These are phyloP conservation scores for Semnornis frantzii DNA, from an alignment of 2,113 vertebrate species.

Conservation along the genomic window DNA sequence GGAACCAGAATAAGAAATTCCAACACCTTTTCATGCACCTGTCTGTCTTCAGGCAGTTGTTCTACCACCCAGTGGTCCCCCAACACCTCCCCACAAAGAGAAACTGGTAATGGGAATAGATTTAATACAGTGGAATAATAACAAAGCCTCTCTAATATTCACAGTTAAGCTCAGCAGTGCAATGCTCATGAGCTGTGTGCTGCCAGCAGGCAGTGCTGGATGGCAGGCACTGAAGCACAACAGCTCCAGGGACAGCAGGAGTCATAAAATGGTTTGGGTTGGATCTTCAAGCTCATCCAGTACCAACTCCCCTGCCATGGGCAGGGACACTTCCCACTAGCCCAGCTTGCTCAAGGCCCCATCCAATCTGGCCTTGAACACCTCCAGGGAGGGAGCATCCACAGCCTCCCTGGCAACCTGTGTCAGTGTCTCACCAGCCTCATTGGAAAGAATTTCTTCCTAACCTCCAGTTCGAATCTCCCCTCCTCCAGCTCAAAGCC, in stretches of 20 bases:
- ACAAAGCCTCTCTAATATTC: neutral
- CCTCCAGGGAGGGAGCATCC: too few species aligned
- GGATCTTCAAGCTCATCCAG: too few species aligned
- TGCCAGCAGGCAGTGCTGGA: neutral
- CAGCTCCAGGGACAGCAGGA: neutral
- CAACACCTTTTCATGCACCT: neutral
- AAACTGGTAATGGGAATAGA: neutral
- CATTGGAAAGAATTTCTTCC: too few species aligned
- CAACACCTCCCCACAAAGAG: neutral
- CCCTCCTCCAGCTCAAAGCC: too few species aligned
- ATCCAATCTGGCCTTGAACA: too few species aligned
- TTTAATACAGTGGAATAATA: neutral
- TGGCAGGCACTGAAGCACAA: neutral
- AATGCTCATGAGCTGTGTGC: neutral
- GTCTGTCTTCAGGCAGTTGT: neutral
- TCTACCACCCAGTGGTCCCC: neutral
- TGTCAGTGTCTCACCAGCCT: too few species aligned
- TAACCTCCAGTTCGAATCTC: too few species aligned
- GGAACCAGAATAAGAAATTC: neutral
- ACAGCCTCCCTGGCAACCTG: too few species aligned
- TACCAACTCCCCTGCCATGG: too few species aligned
- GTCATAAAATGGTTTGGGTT: too few species aligned
- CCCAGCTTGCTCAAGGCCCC: too few species aligned
- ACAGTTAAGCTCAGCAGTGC: neutral
- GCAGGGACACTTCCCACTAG: too few species aligned